Evolutionary conservation across 2,888 invertebrate genomes (phyloP), one percentile per base, ranked within the genome.

Genomic region (Sisyra terminalis): DNA sequence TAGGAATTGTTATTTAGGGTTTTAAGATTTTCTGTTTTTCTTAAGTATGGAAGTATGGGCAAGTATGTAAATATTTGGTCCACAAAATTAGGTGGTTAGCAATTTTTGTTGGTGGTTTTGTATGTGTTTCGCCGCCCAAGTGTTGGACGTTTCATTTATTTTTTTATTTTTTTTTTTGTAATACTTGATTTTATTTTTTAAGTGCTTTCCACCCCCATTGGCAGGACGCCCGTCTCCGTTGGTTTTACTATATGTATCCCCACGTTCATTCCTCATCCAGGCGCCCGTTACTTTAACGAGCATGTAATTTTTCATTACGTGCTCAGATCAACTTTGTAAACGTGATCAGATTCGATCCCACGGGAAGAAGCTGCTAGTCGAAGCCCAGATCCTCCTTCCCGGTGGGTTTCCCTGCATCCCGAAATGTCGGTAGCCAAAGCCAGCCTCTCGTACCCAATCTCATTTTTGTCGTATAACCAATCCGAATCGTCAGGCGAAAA

Each of bases 291-390:
- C 46, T 42, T 44, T 45, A 46, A 45, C 44, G 47, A 47, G 42
- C 47, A 44, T 67, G 71, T 70, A 70, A 73, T 73, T 72, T 73
- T 73, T 73, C 73, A 73, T 72, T 72, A 73, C 72, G 73, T 74
- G 73, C 70, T 63, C 64, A 69, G 73, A 73, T 73, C 71, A 72
- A 65, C 63, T 65, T 64, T 61, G 64, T 49, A 54, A 51, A 63
- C 63, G 63, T 63, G 63, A 61, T 59, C 59, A 60, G 62, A 59
- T 61, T 61, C 68, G 65, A 66, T 55, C 53, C 29, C 8, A 13
- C 11, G n/a, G 32, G 5, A 9, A 32, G n/a, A 24, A 24, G 24
- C 24, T 5, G 5, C 24, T 7, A 5, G 24, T 7, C 24, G 3
- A 3, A 5, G 24, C 24, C 3, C 24, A 5, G 24, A 24, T 24